Evolutionary conservation across 2,888 invertebrate genomes (phyloP).

Genomic region (Ophion ellenae): DNA sequence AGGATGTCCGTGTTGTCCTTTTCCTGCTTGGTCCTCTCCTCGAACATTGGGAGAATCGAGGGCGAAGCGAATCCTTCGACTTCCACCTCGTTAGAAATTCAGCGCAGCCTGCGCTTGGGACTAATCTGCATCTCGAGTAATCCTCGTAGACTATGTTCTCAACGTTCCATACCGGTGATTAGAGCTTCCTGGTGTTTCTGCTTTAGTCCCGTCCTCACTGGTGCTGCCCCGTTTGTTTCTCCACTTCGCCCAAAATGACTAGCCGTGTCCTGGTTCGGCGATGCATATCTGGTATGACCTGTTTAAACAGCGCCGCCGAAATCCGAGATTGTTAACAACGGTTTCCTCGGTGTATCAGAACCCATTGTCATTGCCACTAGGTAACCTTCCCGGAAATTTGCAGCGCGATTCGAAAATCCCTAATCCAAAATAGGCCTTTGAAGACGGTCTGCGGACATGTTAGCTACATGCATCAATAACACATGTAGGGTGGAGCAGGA

Average conservation of each 20-base stretch:
- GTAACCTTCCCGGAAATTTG: background rate
- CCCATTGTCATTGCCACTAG: background rate
- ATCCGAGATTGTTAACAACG: slow-evolving; percentile 21
- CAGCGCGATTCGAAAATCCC: background rate
- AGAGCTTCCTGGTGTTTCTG: slow-evolving; percentile 28
- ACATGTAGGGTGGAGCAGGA: too few species aligned
- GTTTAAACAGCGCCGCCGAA: slow-evolving; percentile 32
- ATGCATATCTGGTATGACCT: slow-evolving; percentile 24
- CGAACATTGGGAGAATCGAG: slow-evolving; percentile 21
- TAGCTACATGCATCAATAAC: too few species aligned
- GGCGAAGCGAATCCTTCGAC: slow-evolving; percentile 23
- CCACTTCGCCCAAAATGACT: slow-evolving; percentile 10
- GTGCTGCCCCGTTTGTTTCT: background rate
- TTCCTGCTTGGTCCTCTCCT: slow-evolving; percentile 42
- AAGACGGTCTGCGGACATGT: too few species aligned
- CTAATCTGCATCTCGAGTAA: slow-evolving; percentile 75
- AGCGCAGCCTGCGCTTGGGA: slow-evolving; percentile 70
- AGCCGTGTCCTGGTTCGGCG: background rate
- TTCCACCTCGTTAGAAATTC: slow-evolving; percentile 75
- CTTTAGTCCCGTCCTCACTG: background rate
- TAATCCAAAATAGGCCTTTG: too few species aligned
- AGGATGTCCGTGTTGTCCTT: slow-evolving; percentile 17
- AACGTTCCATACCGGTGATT: slow-evolving; percentile 38
- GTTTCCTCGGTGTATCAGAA: background rate
- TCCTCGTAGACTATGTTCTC: slow-evolving; percentile 47